phyloP scores from a whole-genome alignment of 2,113 vertebrate genomes.

The Lasiurus borealis region DNA sequence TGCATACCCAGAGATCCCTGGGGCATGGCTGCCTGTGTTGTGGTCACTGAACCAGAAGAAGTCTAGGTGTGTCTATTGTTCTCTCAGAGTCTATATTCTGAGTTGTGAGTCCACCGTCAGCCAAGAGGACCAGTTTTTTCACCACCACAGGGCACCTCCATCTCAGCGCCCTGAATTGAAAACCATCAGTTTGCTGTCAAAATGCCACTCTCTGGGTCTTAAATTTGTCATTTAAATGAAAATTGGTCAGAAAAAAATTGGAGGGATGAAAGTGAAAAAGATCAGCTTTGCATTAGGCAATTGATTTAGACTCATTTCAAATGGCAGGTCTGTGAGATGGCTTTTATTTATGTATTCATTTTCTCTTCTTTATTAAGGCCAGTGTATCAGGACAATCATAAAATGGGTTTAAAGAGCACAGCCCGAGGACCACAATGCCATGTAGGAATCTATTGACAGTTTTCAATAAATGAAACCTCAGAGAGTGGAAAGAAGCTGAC shows the following conservation, averaged over 20 bases:
- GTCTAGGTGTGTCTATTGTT: neutral
- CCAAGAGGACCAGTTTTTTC: neutral
- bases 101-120: neutral
- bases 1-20: neutral
- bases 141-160: neutral
- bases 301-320: constrained; percentile 64
- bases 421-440: neutral
- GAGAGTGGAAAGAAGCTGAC: neutral
- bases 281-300: constrained; percentile 25
- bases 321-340: neutral
- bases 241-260: constrained; percentile 41
- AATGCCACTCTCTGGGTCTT: neutral
- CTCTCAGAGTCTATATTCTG: neutral
- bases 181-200: constrained; percentile 39
- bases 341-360: constrained; percentile 50
- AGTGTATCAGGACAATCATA: neutral
- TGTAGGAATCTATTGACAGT: neutral
- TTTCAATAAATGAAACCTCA: neutral
- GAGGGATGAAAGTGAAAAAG: constrained; percentile 36
- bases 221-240: constrained; percentile 64
- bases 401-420: neutral
- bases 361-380: neutral
- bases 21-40: neutral
- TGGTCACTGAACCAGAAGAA: neutral
- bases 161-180: neutral